Conservation (phyloP, 1,140 invertebrate species). For the Lutraria rhynchaena region DNA sequence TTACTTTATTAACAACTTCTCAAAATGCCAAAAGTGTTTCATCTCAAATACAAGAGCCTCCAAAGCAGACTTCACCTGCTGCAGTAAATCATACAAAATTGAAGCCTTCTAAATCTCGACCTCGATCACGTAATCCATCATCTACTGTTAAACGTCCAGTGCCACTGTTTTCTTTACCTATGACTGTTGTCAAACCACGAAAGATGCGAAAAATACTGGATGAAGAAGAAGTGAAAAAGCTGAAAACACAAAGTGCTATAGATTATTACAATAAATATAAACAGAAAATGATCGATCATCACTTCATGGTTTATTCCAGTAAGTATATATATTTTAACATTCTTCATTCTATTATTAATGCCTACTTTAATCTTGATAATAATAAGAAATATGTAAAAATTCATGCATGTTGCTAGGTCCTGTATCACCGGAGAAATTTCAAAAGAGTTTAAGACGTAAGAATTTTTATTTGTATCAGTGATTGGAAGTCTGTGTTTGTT, state of each 20-base stretch:
- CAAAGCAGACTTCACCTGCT: conserved; percentile 13
- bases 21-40: conserved; percentile 13
- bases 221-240: conserved; percentile 68
- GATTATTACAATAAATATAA: conserved; percentile 72
- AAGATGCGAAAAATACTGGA: conserved; percentile 65
- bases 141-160: conserved; percentile 48
- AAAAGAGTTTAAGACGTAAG: no score
- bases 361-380: no score
- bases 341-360: neutral
- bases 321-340: conserved; percentile 59
- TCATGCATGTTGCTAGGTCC: no score
- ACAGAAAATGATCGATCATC: conserved; percentile 75
- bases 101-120: conserved; percentile 26
- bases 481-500: no score
- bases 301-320: conserved; percentile 82
- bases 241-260: conserved; percentile 72
- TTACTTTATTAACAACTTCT: conserved; percentile 41
- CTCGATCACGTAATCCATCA: conserved; percentile 42
- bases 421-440: no score
- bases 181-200: conserved; percentile 25
- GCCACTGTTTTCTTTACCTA: conserved; percentile 36
- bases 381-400: no score
- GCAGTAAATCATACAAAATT: conserved; percentile 4
- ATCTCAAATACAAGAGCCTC: conserved; percentile 12
- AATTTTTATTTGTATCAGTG: no score